A percentile compares a stretch with the other conserved stretches of the same genome.
These are phyloP conservation scores for Apodemia zela DNA, from an alignment of 2,888 invertebrate species.

Conservation along the genomic window DNA sequence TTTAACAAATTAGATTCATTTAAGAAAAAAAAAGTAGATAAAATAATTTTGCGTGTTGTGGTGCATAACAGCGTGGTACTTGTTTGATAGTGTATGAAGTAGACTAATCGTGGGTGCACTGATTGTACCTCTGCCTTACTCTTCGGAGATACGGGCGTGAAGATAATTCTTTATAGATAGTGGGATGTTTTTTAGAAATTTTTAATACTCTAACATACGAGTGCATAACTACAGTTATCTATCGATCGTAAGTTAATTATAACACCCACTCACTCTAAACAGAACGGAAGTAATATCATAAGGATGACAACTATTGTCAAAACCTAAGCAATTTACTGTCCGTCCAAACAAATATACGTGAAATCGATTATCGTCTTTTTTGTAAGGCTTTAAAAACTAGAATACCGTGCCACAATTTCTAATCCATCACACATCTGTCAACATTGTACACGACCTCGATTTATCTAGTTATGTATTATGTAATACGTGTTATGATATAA, in stretches of 20 bases:
- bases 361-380: neutral
- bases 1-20: no score
- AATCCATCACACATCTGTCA: slow-evolving; percentile 8
- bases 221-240: neutral
- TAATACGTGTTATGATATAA: slow-evolving; percentile 36
- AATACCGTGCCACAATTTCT: slow-evolving; percentile 1
- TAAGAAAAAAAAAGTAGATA: no score
- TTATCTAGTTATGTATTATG: slow-evolving; percentile 45
- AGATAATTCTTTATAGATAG: no score
- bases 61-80: no score
- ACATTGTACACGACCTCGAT: slow-evolving; percentile 28
- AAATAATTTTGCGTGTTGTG: no score
- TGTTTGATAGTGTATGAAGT: no score
- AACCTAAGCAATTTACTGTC: neutral
- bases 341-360: neutral
- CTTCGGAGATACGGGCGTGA: no score
- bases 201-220: neutral
- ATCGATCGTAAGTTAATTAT: neutral
- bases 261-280: neutral
- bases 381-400: neutral
- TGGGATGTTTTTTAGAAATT: no score
- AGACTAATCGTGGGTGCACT: no score
- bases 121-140: no score
- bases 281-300: slow-evolving; percentile 4
- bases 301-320: slow-evolving; percentile 14